Base-by-base conservation (phyloP, 2,113 vertebrate genomes). In the Gadus chalcogrammus region DNA sequence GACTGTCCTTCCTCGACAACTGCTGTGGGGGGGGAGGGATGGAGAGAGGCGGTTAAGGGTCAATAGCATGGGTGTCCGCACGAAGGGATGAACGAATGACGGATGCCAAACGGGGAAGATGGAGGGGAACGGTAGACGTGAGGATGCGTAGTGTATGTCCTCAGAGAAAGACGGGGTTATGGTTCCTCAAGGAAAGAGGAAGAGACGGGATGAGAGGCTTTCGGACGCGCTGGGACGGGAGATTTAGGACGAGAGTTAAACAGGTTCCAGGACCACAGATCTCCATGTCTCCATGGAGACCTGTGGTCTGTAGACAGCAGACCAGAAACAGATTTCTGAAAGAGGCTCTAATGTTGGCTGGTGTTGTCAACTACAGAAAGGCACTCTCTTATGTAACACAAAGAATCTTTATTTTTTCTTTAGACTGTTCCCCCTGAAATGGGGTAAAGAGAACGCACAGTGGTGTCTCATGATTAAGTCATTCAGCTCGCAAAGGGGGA, bases 1-100 rank as follows among this genome's bases (percentile, higher is more conserved):
- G 97, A 90, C 97, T 99, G 94, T 98, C 97, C 91, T 98, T 98
- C 85, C 97, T 95, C 78, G 97, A 96, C 94, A 99, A 93, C 80
- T 95, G 96, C 88, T 98, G 97, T 94, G 56, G 76, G 84, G 76
- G 84, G 77, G 61, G 73, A n/a, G 42, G 42, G 42, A 13, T 48
- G 42, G 12, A 48, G 11, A 48, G 42, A 48, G 42, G 42, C 42
- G 42, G 42, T 53, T 66, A 64, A 58, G 38, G 67, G 16, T 15
- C 56, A 9, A 27, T 28, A 73, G 28, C n/a, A 13, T 59, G 22
- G 56, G 78, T 35, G 4, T 7, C 31, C 31, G 31, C 6, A 35
- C 5, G 15, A 15, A 62, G 8, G 42, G 67, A 24, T 24, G 24
- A 61, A n/a, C 22, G 24, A 28, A 42, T 5, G 52, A 53, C 67